Evolutionary conservation across 2,113 vertebrate species (phyloP), one percentile per base, ranked within the genome.

Genomic region (Oxygymnocypris stewartii): DNA sequence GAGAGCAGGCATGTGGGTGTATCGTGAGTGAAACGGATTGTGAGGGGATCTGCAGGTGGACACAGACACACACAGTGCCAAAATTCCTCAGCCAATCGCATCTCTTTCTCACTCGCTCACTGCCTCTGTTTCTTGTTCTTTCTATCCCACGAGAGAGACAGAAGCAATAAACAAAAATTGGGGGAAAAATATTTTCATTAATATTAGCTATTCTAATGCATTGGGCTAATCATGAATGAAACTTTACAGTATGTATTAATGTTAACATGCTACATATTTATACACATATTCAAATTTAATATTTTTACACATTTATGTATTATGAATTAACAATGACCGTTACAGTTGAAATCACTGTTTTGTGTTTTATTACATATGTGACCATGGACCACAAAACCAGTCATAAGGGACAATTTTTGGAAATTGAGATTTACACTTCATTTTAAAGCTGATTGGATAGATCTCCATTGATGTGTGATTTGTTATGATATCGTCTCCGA

Each of bases 1-100:
- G 92, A 90, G 94, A 79, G 91, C 47, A 16, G 84, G 83, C 87
- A 65, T 89, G 95, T 95, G 93, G 95, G 95, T 86, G 94, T 94
- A 94, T 93, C 95, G 95, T 95, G 47, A 87, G 69, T 82, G 35
- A 82, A 79, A 85, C 57, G 76, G 88, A 89, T 79, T 40, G 28
- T 42, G 65, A 87, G 79, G 59, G 82, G 87, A 86, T 87, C 85
- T 82, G 80, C 93, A 93, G 92, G 92, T 93, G 92, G 90, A 88
- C 84, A 88, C 88, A 80, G 35, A 49, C 25, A 67, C 84, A 82
- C 86, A 84, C 85, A 86, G 86, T 87, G 75, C 77, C 85, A 73
- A 40, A 57, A 79, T 49, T 54, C 49, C 25, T 84, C 69, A n/a
- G 49, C 82, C 54, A 79, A 78, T 37, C 42, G 2, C 78, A 20